Percentiles rank a stretch among this genome's conserved stretches.
phyloP scores from a whole-genome alignment of 2,888 invertebrate species.

The Dysmachus trigonus region DNA sequence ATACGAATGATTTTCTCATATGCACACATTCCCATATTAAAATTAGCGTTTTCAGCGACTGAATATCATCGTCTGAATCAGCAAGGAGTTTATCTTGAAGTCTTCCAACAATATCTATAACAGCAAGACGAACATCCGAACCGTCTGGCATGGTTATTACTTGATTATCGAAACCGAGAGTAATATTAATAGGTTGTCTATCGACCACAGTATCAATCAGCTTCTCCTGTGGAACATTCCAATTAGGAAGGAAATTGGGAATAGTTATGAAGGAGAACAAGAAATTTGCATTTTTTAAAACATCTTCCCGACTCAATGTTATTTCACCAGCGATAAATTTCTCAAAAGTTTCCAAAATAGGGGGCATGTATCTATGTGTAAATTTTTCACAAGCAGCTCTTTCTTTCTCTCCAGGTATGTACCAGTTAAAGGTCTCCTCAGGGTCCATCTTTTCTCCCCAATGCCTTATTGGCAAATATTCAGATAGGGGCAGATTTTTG shows the following conservation, averaged over 20 bases:
- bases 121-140: conserved; percentile 72
- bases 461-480: conserved; percentile 77
- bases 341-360: conserved; percentile 71
- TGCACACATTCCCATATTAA: conserved; percentile 62
- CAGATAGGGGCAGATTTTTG: conserved; percentile 72
- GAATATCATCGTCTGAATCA: conserved; percentile 81
- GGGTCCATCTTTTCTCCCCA: conserved; percentile 76
- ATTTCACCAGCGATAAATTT: conserved; percentile 68
- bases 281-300: conserved; percentile 65
- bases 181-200: conserved; percentile 59
- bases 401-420: conserved; percentile 77
- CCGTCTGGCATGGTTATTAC: conserved; percentile 71
- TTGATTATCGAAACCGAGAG: conserved; percentile 63
- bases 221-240: conserved; percentile 69
- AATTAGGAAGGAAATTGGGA: conserved; percentile 73
- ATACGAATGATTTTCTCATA: conserved; percentile 44
- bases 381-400: conserved; percentile 73
- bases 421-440: conserved; percentile 77
- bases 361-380: conserved; percentile 72
- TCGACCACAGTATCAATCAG: conserved; percentile 47
- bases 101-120: conserved; percentile 70
- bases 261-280: conserved; percentile 76
- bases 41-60: conserved; percentile 70
- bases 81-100: conserved; percentile 73
- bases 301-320: conserved; percentile 71